phyloP scores from a whole-genome alignment of 2,797 vertebrate species.

The Scolopax bukidnonensis region DNA sequence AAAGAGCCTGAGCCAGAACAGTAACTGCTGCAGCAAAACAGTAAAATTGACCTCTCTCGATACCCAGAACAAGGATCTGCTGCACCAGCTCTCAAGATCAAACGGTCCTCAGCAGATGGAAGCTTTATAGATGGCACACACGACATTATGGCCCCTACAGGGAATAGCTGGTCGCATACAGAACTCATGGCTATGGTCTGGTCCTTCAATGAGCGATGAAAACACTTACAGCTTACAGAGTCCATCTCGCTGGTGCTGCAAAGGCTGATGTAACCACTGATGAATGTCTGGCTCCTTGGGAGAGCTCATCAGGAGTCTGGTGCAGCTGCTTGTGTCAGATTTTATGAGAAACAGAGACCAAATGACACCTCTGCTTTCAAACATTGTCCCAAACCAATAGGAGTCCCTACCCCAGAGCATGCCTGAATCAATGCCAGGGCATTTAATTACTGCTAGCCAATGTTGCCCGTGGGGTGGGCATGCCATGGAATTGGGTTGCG shows the following conservation, averaged over 20 bases:
- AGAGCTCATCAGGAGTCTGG: neutral
- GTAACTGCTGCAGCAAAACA: neutral
- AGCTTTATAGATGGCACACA: neutral
- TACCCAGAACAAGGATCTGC: neutral
- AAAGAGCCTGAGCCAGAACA: neutral
- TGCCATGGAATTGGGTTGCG: conserved; percentile 9
- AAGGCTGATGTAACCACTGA: neutral
- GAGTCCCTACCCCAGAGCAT: neutral
- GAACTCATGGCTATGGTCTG: neutral
- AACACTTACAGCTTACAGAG: neutral
- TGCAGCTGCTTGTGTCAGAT: conserved; percentile 65
- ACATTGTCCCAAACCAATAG: neutral
- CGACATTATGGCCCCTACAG: neutral
- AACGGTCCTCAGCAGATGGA: neutral
- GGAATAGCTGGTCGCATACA: neutral
- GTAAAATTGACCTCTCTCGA: neutral
- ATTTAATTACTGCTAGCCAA: conserved; percentile 33
- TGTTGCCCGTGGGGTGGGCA: neutral
- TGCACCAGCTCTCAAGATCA: neutral
- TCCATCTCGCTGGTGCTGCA: neutral
- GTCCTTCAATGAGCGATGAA: neutral
- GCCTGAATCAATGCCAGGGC: conserved; percentile 24
- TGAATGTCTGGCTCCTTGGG: conserved; percentile 39
- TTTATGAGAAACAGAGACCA: conserved; percentile 43
- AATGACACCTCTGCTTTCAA: conserved; percentile 28